phyloP scores from a whole-genome alignment of 2,113 vertebrate genomes.

The Pachyramphus minor region DNA sequence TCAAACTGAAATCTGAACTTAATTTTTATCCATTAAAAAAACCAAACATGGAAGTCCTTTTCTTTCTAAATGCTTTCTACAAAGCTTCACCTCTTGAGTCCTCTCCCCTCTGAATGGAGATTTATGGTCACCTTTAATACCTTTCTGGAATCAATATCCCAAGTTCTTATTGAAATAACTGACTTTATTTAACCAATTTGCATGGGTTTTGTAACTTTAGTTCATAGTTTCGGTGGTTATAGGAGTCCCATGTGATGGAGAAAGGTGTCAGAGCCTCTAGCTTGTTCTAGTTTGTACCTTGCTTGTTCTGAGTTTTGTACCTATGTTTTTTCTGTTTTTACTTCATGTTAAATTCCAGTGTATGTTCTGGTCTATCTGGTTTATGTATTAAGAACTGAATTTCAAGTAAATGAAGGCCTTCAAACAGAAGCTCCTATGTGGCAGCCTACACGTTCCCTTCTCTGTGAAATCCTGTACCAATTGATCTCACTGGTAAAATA shows the following conservation, averaged over 20 bases:
- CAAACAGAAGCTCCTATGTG: background rate
- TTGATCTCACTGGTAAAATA: background rate
- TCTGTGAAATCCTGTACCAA: background rate
- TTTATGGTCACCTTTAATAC: background rate
- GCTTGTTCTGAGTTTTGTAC: background rate
- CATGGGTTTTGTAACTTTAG: background rate
- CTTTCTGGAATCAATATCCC: background rate
- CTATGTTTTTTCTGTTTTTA: background rate
- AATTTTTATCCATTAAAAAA: background rate
- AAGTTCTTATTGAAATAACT: background rate
- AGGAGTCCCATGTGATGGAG: background rate
- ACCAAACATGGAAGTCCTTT: background rate
- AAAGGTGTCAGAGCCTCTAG: background rate
- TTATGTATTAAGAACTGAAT: background rate
- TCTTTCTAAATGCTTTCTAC: background rate
- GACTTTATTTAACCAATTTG: background rate
- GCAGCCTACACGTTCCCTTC: background rate
- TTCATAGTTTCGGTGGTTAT: background rate
- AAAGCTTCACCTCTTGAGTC: background rate
- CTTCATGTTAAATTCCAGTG: background rate
- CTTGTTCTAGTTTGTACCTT: background rate
- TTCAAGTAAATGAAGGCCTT: background rate
- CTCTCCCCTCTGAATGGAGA: background rate
- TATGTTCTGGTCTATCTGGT: background rate
- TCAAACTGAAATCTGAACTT: background rate